Evolutionary conservation across 2,888 invertebrate species (phyloP), one percentile per base, ranked within the genome.

Genomic region (Scaptodrosophila latifasciaeformis): DNA sequence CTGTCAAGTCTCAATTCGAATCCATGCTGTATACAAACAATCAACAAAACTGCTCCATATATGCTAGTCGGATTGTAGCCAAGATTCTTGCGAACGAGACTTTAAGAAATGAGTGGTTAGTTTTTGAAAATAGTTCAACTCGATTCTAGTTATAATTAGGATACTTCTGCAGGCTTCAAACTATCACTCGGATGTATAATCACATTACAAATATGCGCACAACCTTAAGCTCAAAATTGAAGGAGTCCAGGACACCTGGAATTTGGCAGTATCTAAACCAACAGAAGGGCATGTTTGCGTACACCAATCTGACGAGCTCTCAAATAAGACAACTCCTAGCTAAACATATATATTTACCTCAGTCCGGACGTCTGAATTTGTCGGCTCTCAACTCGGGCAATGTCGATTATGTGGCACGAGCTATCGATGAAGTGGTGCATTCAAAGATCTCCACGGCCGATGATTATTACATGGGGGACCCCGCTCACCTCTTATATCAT

Each of bases 341-440:
- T 2, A 47, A 50, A 4, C 70, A 68, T 29, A 40, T 69, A 24
- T 68, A 69, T 54, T 45, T 68, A 13, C 56, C 60, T 7, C 42
- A 43, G 19, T 59, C 55, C 9, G 70, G 70, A 12, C 60, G 70
- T 18, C 56, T 61, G n/a, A 68, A 66, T 45, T 27, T 66, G 4
- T 52, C 56, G 4, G 54, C 54, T 9, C 18, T 68, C 5, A 44
- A 15, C 7, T 10, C 44, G 1, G 30, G 12, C 9, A 58, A 60
- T 44, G 40, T 68, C 4, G 58, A 62, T 4, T 45, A 46, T 51
- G 54, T 68, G 27, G 69, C 63, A 15, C 29, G 27, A 0, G 62
- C 59, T 42, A 50, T 67, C 18, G 48, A 62, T 24, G 58, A 65
- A 37, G 59, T 69, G 2, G 31, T 59, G 37, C 18, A 35, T 1